Conservation (phyloP, 2,888 invertebrate species). For the Mimachlamys varia region DNA sequence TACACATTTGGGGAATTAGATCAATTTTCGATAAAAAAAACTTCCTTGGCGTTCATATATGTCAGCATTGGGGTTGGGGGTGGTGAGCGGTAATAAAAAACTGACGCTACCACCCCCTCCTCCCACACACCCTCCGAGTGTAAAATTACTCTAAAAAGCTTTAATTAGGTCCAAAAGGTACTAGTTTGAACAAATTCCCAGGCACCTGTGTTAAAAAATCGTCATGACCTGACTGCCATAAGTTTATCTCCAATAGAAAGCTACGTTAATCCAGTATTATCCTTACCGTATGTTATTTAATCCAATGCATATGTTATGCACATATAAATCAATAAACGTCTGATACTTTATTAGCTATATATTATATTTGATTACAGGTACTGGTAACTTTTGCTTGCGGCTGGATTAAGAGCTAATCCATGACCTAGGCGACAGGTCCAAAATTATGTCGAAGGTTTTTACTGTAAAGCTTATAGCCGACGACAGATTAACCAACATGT, state of each 20-base stretch:
- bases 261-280: background rate
- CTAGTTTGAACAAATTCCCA: too few relatives aligned
- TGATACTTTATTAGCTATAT: background rate
- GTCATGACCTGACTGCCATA: background rate
- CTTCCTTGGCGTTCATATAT: too few relatives aligned
- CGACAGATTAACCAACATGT: background rate
- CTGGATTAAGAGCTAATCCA: background rate
- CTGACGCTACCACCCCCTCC: too few relatives aligned
- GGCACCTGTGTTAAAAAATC: background rate
- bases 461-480: background rate
- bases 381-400: background rate
- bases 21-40: too few relatives aligned
- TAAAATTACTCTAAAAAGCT: too few relatives aligned
- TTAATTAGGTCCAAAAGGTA: too few relatives aligned
- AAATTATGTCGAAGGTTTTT: background rate
- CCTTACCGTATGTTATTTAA: background rate
- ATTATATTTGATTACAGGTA: background rate
- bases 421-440: conserved; percentile 13
- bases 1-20: too few relatives aligned
- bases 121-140: too few relatives aligned
- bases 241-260: background rate
- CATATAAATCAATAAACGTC: background rate
- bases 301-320: conserved; percentile 20
- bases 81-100: too few relatives aligned
- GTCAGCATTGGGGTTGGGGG: too few relatives aligned